phyloP scores from a whole-genome alignment of 2,797 vertebrate genomes.

The Dendrocincla fuliginosa region DNA sequence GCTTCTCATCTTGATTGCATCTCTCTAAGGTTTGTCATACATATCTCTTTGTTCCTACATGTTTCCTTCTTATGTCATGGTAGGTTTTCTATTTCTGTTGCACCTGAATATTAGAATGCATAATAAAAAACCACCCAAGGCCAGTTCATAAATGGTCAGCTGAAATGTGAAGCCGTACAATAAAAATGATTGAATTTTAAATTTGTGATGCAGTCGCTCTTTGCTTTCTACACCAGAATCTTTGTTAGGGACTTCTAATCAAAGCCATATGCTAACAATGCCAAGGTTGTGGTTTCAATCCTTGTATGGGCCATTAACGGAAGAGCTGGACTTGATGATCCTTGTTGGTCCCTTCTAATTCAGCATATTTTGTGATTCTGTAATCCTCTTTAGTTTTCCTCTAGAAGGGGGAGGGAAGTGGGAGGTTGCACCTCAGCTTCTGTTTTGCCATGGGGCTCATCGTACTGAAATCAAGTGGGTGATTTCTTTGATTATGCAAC shows the following conservation, averaged over 20 bases:
- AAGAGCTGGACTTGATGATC: neutral
- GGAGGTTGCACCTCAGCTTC: constrained; percentile 27
- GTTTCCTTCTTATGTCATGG: neutral
- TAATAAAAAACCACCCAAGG: neutral
- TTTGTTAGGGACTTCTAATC: neutral
- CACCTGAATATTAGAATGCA: neutral
- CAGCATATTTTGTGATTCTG: neutral
- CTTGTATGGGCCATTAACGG: neutral
- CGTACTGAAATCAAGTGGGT: constrained; percentile 34
- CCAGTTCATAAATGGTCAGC: neutral
- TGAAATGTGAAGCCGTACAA: neutral
- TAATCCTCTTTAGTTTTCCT: constrained; percentile 3
- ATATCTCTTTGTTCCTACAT: accelerated
- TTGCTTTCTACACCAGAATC: neutral
- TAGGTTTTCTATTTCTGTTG: neutral
- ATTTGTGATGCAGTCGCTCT: neutral
- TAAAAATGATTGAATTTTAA: neutral
- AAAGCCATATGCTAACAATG: neutral
- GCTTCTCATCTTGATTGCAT: neutral
- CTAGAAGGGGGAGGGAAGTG: constrained; percentile 31
- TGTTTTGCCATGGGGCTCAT: constrained; percentile 47
- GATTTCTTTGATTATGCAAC: constrained; percentile 52
- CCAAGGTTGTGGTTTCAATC: neutral
- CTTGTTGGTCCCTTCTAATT: neutral
- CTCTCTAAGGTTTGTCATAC: neutral